A percentile compares a stretch with the other conserved stretches of the same genome.
Evolutionary conservation across 2,797 vertebrate species (phyloP).

Genomic region (Hapalemur alaotrensis): DNA sequence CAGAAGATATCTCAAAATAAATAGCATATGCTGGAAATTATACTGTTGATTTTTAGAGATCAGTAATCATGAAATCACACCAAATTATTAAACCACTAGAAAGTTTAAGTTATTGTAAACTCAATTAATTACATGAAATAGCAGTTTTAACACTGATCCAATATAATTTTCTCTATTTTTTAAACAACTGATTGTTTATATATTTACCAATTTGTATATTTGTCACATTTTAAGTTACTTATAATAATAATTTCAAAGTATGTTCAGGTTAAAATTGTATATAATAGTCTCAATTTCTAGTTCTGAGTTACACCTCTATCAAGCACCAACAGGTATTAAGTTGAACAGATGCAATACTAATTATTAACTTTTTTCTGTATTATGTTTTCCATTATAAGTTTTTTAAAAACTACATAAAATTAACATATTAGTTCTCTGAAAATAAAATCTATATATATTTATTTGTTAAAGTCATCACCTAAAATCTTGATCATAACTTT

Average conservation of each 20-base stretch:
- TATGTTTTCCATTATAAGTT: neutral
- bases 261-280: neutral
- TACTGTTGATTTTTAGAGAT: neutral
- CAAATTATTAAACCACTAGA: constrained; percentile 30
- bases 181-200: neutral
- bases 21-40: neutral
- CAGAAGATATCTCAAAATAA: neutral
- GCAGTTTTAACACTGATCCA: neutral
- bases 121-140: constrained; percentile 30
- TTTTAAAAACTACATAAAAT: neutral
- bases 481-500: neutral
- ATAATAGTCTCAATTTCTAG: neutral
- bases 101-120: neutral
- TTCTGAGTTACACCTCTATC: neutral
- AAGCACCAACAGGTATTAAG: neutral
- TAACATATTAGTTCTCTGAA: constrained; percentile 6
- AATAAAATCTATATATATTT: neutral
- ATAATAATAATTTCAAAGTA: constrained; percentile 14
- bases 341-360: neutral
- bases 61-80: constrained; percentile 14
- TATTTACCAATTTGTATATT: neutral
- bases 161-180: neutral
- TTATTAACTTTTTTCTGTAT: constrained; percentile 4
- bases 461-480: neutral
- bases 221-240: neutral